Percentiles rank a stretch among this genome's conserved stretches.
phyloP scores from a whole-genome alignment of 2,797 vertebrate genomes.

The Argyrosomus regius region DNA sequence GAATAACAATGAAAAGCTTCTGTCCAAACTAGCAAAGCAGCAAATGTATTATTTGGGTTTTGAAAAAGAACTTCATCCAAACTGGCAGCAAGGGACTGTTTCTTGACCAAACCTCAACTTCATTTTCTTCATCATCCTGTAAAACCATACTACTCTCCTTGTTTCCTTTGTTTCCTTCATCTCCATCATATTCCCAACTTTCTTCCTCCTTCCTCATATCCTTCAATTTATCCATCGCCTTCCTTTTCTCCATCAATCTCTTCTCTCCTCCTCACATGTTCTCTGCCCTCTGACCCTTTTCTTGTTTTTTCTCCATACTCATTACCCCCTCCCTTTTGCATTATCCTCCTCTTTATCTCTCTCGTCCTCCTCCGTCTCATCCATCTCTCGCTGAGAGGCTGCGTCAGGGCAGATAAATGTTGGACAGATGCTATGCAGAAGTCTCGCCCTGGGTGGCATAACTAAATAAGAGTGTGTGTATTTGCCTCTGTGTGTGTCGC shows the following conservation, averaged over 20 bases:
- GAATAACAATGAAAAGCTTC: constrained; percentile 40
- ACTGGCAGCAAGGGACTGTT: constrained; percentile 15
- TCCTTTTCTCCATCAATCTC: not conserved
- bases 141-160: not conserved
- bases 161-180: not conserved
- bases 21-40: constrained; percentile 35
- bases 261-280: not conserved
- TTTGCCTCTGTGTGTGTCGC: constrained; percentile 52
- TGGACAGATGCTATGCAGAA: constrained; percentile 80
- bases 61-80: constrained; percentile 14
- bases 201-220: not conserved
- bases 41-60: constrained; percentile 42
- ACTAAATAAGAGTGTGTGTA: constrained; percentile 73
- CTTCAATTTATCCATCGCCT: not conserved
- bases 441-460: constrained; percentile 71
- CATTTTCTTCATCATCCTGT: not conserved
- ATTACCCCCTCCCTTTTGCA: not conserved
- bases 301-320: not conserved
- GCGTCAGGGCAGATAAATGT: constrained; percentile 77
- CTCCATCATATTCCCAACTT: not conserved
- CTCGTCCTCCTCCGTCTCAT: constrained; percentile 43
- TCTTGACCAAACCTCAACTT: not conserved
- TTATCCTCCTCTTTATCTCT: not conserved
- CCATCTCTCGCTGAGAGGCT: constrained; percentile 64
- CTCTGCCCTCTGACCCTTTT: not conserved